Evolutionary conservation across 2,888 invertebrate genomes (phyloP).

Genomic region (Epinotia bilunana): DNA sequence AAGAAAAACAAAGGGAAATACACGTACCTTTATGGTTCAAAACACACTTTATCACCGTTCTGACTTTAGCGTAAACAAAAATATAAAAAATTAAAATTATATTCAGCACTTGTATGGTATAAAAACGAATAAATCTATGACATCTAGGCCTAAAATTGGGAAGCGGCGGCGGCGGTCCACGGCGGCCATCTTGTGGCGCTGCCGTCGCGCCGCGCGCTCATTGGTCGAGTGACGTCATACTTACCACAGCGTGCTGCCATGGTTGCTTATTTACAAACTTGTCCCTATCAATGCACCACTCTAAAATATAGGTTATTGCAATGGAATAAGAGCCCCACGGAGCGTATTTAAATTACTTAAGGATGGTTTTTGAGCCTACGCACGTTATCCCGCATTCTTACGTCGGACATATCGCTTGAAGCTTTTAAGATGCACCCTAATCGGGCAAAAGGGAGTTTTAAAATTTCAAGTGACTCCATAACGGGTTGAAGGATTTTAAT

Average conservation of each 20-base stretch:
- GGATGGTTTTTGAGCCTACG: conserved; percentile 70
- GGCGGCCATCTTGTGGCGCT: conserved; percentile 84
- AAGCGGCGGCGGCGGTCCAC: conserved; percentile 75
- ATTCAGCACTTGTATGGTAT: conserved; percentile 41
- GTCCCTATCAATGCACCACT: conserved; percentile 49
- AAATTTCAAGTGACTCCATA: conserved; percentile 74
- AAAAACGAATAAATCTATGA: conserved; percentile 60
- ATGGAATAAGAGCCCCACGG: conserved; percentile 49
- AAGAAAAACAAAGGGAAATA: conserved; percentile 33
- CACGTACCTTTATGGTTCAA: conserved; percentile 19
- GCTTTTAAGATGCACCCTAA: conserved; percentile 83
- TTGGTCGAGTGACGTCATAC: conserved; percentile 82
- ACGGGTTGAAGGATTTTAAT: conserved; percentile 77
- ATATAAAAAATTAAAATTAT: background rate
- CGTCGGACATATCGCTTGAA: conserved; percentile 78
- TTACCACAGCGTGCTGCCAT: conserved; percentile 81
- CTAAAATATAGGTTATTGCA: conserved; percentile 57
- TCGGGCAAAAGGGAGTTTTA: conserved; percentile 75
- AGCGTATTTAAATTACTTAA: conserved; percentile 54
- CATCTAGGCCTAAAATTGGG: conserved; percentile 81
- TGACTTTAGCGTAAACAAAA: background rate
- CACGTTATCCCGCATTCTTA: conserved; percentile 80
- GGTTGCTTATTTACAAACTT: conserved; percentile 68
- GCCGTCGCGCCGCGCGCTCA: conserved; percentile 76
- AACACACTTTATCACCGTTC: conserved; percentile 40